Evolutionary conservation across 2,888 invertebrate species (phyloP).

Genomic region (Drosophila limbata): DNA sequence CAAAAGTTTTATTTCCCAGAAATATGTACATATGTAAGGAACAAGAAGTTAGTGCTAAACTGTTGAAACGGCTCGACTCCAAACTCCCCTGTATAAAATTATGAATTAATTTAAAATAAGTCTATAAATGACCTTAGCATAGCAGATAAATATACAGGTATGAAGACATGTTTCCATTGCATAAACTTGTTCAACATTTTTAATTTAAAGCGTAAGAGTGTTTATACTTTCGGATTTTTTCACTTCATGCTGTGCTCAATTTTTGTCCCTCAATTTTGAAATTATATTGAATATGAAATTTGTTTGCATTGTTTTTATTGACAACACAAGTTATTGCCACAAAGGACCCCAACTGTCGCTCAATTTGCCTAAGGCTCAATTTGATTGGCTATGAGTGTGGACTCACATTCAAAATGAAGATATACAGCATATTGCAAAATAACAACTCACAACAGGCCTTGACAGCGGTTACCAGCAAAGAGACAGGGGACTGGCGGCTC

Average conservation of each 20-base stretch:
- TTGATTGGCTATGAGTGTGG: conserved; percentile 40
- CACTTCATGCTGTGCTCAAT: conserved; percentile 16
- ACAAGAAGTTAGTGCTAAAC: conserved; percentile 21
- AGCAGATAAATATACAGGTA: background rate
- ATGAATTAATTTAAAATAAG: background rate
- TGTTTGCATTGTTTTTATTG: conserved; percentile 61
- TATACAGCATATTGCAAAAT: conserved; percentile 48
- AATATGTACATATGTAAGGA: too few relatives aligned
- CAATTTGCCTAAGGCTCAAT: conserved; percentile 34
- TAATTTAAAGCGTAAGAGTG: background rate
- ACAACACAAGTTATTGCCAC: conserved; percentile 31
- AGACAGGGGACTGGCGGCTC: background rate
- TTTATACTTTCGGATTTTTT: background rate
- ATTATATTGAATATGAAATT: conserved; percentile 59
- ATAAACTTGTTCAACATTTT: background rate
- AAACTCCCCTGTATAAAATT: conserved; percentile 7
- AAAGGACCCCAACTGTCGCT: conserved; percentile 35
- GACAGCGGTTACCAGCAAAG: background rate
- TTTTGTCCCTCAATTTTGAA: conserved; percentile 45
- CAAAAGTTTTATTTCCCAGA: conserved; percentile 35
- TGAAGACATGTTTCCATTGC: background rate
- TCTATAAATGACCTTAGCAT: background rate
- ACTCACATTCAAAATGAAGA: conserved; percentile 32
- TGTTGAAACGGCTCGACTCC: background rate
- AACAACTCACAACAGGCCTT: conserved; percentile 44